Conservation (phyloP, 2,797 vertebrate species). For the Acridotheres tristis region DNA sequence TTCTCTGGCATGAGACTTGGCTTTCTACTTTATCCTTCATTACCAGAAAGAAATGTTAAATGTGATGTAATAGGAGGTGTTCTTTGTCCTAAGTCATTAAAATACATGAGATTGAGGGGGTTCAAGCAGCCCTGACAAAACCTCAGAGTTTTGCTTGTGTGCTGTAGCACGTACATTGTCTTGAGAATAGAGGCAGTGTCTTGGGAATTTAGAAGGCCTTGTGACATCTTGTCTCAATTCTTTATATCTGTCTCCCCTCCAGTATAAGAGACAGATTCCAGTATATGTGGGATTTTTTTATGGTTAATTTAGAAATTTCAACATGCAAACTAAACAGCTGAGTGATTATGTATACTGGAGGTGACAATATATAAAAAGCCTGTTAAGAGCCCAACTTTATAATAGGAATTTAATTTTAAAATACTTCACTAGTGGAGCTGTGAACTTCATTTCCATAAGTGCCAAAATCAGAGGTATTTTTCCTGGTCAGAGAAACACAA, state of each 20-base stretch:
- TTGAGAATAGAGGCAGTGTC: neutral
- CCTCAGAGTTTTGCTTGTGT: neutral
- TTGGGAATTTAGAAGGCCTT: neutral
- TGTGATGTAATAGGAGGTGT: neutral
- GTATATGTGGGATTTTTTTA: neutral
- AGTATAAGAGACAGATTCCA: neutral
- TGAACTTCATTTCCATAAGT: neutral
- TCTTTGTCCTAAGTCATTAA: neutral
- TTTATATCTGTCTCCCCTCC: neutral
- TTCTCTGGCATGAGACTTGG: neutral
- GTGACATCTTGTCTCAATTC: neutral
- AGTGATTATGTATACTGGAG: neutral
- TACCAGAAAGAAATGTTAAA: neutral
- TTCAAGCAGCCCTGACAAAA: neutral
- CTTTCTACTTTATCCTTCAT: neutral
- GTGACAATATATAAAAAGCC: neutral
- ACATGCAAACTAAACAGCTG: neutral
- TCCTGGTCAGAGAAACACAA: neutral
- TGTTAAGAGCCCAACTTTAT: neutral
- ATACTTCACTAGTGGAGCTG: neutral
- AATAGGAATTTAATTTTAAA: neutral
- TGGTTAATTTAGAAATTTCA: neutral
- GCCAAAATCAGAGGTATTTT: neutral
- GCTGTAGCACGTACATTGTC: neutral
- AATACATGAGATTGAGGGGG: neutral